These are phyloP conservation scores for Homarus americanus DNA, from an alignment of 1,140 invertebrate species.

Conservation along the genomic window DNA sequence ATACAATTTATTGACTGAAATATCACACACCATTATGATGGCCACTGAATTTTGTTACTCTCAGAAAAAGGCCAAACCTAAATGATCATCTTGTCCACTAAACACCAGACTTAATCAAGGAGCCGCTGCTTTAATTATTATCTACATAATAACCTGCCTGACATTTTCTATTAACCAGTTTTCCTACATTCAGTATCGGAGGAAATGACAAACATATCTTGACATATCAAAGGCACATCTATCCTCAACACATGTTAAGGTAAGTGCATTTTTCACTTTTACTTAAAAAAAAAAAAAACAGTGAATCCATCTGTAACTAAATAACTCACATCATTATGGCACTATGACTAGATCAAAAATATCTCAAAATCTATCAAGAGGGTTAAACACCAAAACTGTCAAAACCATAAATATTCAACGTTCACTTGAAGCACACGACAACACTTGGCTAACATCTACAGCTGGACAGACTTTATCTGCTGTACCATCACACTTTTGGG, in stretches of 20 bases:
- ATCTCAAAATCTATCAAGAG: constrained; percentile 31
- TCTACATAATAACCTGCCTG: not conserved
- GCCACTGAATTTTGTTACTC: too few species aligned
- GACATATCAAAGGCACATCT: constrained; percentile 41
- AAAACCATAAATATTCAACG: constrained; percentile 11
- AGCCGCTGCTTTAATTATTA: not conserved
- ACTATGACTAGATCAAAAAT: constrained; percentile 67
- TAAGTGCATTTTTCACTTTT: constrained; percentile 29
- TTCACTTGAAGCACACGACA: not conserved
- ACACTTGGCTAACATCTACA: constrained; percentile 10
- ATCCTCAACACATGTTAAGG: constrained; percentile 32
- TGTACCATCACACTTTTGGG: constrained; percentile 66
- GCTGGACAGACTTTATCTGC: constrained; percentile 64
- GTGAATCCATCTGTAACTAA: not conserved
- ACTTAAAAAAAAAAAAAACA: not conserved
- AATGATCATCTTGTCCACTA: too few species aligned
- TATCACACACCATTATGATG: not conserved
- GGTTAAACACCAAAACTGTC: constrained; percentile 21
- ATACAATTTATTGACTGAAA: too few species aligned
- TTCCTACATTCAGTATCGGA: not conserved
- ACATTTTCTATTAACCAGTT: not conserved
- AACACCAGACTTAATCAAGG: too few species aligned
- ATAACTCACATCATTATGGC: not conserved
- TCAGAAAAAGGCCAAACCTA: too few species aligned
- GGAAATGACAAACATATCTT: not conserved